Conservation (phyloP, 1,140 invertebrate genomes). For the Meloidogyne exigua region DNA sequence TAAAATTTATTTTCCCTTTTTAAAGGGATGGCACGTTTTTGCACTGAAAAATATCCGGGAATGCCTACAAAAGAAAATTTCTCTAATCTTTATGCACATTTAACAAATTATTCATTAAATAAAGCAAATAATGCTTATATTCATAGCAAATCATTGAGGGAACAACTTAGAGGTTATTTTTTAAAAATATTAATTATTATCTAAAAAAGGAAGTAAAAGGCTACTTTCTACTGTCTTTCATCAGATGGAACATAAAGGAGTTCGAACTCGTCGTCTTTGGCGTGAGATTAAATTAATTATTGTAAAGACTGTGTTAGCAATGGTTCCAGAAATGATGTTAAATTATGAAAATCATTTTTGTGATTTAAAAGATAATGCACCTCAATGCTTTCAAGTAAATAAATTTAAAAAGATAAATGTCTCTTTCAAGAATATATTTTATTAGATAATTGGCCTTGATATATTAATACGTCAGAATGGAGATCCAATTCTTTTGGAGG, state of each 20-base stretch:
- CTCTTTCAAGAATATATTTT: constrained; percentile 12
- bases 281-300: constrained; percentile 66
- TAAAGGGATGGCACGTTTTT: constrained; percentile 66
- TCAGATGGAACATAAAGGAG: constrained; percentile 63
- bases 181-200: not conserved
- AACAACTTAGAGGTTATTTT: constrained; percentile 64
- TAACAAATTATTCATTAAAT: constrained; percentile 69
- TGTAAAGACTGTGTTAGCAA: constrained; percentile 67
- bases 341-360: constrained; percentile 64
- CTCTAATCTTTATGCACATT: constrained; percentile 66
- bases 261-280: constrained; percentile 64
- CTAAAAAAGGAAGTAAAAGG: constrained; percentile 66
- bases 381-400: constrained; percentile 66
- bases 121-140: constrained; percentile 66
- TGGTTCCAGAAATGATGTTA: constrained; percentile 66
- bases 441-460: constrained; percentile 67
- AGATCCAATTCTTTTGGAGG: constrained; percentile 66
- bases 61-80: constrained; percentile 63
- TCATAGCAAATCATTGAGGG: constrained; percentile 65
- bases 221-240: constrained; percentile 66
- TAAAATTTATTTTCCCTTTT: not conserved
- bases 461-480: constrained; percentile 65
- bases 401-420: not conserved
- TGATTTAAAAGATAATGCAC: constrained; percentile 54
- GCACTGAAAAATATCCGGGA: constrained; percentile 65